Percentiles rank a stretch among this genome's conserved stretches.
These are phyloP conservation scores for Ctenodactylus gundi DNA, from an alignment of 2,113 vertebrate genomes.

Conservation along the genomic window DNA sequence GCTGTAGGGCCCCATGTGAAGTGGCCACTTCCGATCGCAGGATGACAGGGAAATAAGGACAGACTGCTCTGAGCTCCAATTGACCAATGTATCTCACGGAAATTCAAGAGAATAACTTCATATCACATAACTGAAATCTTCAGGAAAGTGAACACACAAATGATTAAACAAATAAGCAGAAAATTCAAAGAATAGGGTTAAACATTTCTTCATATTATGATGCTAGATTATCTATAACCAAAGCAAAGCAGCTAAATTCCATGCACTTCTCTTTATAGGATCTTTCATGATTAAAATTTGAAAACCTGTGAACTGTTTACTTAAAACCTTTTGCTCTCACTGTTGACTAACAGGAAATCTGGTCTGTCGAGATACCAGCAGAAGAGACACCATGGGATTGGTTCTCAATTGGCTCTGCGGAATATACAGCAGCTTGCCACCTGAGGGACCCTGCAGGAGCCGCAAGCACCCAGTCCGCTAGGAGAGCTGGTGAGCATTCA, in stretches of 20 bases:
- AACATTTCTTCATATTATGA: neutral
- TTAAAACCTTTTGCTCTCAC: constrained; percentile 32
- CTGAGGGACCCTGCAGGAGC: neutral
- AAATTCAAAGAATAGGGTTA: neutral
- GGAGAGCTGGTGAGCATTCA: neutral
- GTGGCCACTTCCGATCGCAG: neutral
- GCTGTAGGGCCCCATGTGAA: neutral
- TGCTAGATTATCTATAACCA: neutral
- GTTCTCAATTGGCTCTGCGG: neutral
- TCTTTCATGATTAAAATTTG: constrained; percentile 26
- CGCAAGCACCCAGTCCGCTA: neutral
- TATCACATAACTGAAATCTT: neutral
- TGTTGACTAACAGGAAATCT: constrained; percentile 42
- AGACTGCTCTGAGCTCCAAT: neutral
- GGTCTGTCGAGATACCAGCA: constrained; percentile 7
- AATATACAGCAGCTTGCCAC: neutral
- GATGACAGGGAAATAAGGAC: neutral
- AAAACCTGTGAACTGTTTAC: constrained; percentile 43
- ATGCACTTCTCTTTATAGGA: constrained; percentile 1
- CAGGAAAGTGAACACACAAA: neutral
- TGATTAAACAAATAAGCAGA: neutral
- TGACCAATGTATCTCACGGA: neutral
- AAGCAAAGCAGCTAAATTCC: constrained; percentile 28
- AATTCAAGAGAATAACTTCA: neutral
- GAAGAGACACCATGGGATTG: neutral